Evolutionary conservation across 2,797 vertebrate species (phyloP).

Genomic region (Pogonophryne albipinna): DNA sequence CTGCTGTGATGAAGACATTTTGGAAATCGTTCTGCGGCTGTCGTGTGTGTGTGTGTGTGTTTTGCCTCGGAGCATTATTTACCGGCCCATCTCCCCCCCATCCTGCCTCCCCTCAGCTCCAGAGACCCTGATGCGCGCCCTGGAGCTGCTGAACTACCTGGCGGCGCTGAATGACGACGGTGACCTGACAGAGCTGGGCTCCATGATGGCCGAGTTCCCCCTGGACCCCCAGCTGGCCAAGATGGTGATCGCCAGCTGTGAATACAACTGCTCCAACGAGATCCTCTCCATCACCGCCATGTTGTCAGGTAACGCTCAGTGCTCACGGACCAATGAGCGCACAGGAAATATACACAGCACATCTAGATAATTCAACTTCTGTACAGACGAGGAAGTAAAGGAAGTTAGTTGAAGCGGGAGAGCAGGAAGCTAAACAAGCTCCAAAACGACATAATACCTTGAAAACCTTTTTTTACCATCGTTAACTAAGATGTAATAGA

Average conservation of each 20-base stretch:
- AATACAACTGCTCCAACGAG: slow-evolving; percentile 99
- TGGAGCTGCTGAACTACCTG: slow-evolving; percentile 97
- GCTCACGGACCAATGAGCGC: slow-evolving; percentile 30
- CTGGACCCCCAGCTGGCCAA: slow-evolving; percentile 97
- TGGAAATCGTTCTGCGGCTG: slow-evolving; percentile 36
- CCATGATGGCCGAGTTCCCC: slow-evolving; percentile 99
- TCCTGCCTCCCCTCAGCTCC: slow-evolving; percentile 85
- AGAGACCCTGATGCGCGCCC: slow-evolving; percentile 97
- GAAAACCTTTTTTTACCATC: too few relatives aligned
- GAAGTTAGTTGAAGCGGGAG: too few relatives aligned
- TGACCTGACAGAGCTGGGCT: slow-evolving; percentile 96
- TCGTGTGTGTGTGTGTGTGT: slow-evolving; percentile 27
- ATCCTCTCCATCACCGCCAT: slow-evolving; percentile 98
- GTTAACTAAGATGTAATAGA: too few relatives aligned
- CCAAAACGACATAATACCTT: too few relatives aligned
- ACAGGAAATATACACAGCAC: slow-evolving; percentile 20
- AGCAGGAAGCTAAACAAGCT: too few relatives aligned
- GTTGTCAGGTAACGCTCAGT: slow-evolving; percentile 97
- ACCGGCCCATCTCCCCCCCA: slow-evolving; percentile 40
- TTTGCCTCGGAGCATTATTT: slow-evolving; percentile 44
- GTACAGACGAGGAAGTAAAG: too few relatives aligned
- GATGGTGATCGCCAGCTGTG: slow-evolving; percentile 99
- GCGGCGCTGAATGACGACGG: slow-evolving; percentile 96
- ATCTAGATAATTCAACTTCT: too few relatives aligned
- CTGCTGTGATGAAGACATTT: slow-evolving; percentile 25